Evolutionary conservation across 2,888 invertebrate species (phyloP), one percentile per base, ranked within the genome.

Genomic region (Pilophorus perplexus): DNA sequence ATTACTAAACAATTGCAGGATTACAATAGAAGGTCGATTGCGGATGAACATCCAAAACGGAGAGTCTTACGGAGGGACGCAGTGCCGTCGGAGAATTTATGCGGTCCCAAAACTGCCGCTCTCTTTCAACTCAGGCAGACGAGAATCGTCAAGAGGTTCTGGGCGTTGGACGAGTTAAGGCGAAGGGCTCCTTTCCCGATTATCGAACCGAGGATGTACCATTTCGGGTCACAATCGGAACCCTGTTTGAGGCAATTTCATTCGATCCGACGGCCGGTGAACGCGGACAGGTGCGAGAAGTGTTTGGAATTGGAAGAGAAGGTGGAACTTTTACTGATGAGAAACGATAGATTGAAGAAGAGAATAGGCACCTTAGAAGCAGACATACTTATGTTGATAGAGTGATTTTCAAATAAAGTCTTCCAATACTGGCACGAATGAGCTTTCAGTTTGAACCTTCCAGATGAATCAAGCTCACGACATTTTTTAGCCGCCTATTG

Each of bases 251-350:
- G 8, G 1, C 46, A 46, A 10, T 12, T 46, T 25, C 10, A 20
- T 44, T 1, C 20, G 22, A 4, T 22, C 1, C 22, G 1, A 2
- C 1, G 25, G 16, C 8, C 3, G n/a, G 14, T 28, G 25, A 16
- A 16, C 52, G 14, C 37, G 3, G 12, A 38, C 5, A 10, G 12
- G 1, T 55, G 55, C 20, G 6, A 22, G 22, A 28, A 38, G 23
- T 55, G 55, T 38, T 33, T 27, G 22, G 22, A 33, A 16, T 38
- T 55, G 6, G 55, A 55, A 16, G 55, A 55, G 22, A 37, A 38
- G n/a, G 12, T 55, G 10, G 38, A 22, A 20, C 18, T 55, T 20
- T 38, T 38, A 14, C 33, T 20, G 20, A 27, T 38, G 55, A 55
- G 38, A 55, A 55, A 55, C 14, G 20, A 3, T 3, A 18, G 38